These are phyloP conservation scores for Smithornis capensis DNA, from an alignment of 2,113 vertebrate species.

Conservation along the genomic window DNA sequence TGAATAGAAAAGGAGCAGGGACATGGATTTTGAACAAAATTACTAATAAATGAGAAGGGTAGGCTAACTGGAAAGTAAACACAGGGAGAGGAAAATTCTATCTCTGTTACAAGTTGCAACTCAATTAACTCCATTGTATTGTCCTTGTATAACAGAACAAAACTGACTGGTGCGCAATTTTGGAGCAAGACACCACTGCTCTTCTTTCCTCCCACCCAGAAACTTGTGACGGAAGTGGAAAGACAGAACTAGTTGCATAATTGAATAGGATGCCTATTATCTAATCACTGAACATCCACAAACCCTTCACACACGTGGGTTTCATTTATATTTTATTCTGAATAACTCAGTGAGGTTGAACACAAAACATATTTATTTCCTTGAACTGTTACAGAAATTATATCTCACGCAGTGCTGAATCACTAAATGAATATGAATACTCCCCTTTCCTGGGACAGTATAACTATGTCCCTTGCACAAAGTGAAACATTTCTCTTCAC, in stretches of 20 bases:
- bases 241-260: background rate
- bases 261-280: background rate
- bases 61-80: conserved; percentile 1
- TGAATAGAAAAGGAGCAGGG: background rate
- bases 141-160: background rate
- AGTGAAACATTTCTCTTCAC: background rate
- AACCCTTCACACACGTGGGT: background rate
- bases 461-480: background rate
- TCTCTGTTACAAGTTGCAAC: background rate
- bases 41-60: background rate
- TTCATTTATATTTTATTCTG: background rate
- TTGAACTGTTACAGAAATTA: background rate
- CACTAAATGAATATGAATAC: background rate
- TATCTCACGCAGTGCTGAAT: background rate
- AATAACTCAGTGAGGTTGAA: rapidly evolving
- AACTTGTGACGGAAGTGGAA: background rate
- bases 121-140: background rate
- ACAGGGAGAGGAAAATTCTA: background rate
- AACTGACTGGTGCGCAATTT: background rate
- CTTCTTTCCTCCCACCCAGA: background rate
- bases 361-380: background rate
- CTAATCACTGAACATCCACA: background rate
- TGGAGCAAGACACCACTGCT: background rate
- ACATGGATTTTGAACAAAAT: background rate
- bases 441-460: background rate